Conservation (phyloP, 1,140 invertebrate species). For the Helicorthomorpha holstii region DNA sequence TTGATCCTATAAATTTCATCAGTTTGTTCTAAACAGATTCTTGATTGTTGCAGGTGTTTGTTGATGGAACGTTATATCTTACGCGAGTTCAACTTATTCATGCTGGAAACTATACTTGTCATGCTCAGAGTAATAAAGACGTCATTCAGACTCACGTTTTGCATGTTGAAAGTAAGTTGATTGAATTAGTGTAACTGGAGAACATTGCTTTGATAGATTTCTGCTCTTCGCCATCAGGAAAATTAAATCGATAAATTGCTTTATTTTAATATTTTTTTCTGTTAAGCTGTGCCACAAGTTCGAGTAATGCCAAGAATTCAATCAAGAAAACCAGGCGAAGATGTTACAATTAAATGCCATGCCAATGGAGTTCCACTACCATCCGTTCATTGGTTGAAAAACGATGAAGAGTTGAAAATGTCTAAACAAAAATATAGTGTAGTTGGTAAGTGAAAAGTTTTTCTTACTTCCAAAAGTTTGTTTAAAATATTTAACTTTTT, state of each 20-base stretch:
- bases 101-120: slow-evolving; percentile 63
- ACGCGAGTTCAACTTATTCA: slow-evolving; percentile 54
- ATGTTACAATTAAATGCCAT: slow-evolving; percentile 47
- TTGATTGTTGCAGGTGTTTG: slow-evolving; percentile 38
- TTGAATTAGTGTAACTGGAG: not conserved
- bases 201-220: too few species aligned
- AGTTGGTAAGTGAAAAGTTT: slow-evolving; percentile 36
- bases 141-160: slow-evolving; percentile 58
- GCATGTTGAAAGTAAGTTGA: slow-evolving; percentile 52
- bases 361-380: slow-evolving; percentile 42
- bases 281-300: slow-evolving; percentile 45
- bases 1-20: not conserved
- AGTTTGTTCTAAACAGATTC: not conserved
- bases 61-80: slow-evolving; percentile 55
- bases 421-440: slow-evolving; percentile 40
- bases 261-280: slow-evolving; percentile 4
- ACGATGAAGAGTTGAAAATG: slow-evolving; percentile 43
- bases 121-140: slow-evolving; percentile 51
- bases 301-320: slow-evolving; percentile 47
- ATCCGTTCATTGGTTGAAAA: slow-evolving; percentile 50
- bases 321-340: slow-evolving; percentile 43
- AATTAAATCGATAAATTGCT: slow-evolving; percentile 8
- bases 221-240: slow-evolving; percentile 21
- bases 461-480: too few species aligned
- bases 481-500: not conserved